phyloP scores from a whole-genome alignment of 2,113 vertebrate genomes.

The Apodemus sylvaticus region DNA sequence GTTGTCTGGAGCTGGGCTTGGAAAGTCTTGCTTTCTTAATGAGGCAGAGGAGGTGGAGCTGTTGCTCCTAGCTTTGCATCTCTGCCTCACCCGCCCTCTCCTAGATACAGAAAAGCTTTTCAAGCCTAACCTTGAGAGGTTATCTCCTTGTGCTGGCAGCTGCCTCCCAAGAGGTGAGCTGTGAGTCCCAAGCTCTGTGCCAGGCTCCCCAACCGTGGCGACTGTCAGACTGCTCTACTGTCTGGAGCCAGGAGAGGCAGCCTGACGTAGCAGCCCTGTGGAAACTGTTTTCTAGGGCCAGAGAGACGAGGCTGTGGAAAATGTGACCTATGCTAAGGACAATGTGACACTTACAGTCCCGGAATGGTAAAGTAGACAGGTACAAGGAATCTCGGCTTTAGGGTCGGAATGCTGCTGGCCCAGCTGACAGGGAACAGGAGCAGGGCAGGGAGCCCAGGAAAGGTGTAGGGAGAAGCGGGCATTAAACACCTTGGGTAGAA shows the following conservation, averaged over 20 bases:
- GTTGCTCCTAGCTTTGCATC: not conserved
- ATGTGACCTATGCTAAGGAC: not conserved
- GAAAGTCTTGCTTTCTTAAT: not conserved
- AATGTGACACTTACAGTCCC: fast-evolving
- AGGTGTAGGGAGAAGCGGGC: not conserved
- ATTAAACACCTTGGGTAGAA: not conserved
- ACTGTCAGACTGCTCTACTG: slow-evolving; percentile 59
- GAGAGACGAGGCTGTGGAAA: not conserved
- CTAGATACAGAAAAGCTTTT: slow-evolving; percentile 24
- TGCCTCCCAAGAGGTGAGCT: slow-evolving; percentile 29
- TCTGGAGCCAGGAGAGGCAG: not conserved
- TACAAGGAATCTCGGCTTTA: not conserved
- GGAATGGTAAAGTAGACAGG: not conserved
- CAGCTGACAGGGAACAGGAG: not conserved
- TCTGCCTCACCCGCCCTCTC: not conserved
- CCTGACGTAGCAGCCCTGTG: not conserved
- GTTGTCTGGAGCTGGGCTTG: not conserved
- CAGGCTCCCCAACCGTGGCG: not conserved
- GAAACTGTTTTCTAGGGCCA: slow-evolving; percentile 4
- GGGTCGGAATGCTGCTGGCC: not conserved
- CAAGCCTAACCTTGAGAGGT: slow-evolving; percentile 67
- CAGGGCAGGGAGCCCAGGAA: not conserved
- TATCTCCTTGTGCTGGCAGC: slow-evolving; percentile 32
- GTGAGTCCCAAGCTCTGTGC: slow-evolving; percentile 43
- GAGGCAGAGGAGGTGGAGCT: not conserved